Conservation (phyloP, 1,140 invertebrate species). For the Drosophila rufa region DNA sequence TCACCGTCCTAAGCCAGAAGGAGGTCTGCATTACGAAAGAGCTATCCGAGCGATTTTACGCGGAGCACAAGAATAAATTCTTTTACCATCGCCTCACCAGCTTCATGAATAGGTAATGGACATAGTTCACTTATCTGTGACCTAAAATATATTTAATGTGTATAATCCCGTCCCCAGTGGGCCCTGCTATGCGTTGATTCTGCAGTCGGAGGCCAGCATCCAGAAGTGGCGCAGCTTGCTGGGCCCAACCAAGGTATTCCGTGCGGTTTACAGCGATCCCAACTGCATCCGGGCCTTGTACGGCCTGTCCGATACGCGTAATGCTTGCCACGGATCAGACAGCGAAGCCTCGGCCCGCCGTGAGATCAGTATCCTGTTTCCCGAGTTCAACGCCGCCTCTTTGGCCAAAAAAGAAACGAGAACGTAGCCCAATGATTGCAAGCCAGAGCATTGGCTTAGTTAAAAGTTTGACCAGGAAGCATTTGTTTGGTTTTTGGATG, state of each 20-base stretch:
- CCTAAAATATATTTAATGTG: background rate
- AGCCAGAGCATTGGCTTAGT: too few species aligned
- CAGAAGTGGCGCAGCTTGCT: slow-evolving; percentile 92
- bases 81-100: slow-evolving; percentile 94
- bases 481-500: background rate
- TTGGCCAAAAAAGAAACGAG: slow-evolving; percentile 6
- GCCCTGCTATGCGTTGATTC: slow-evolving; percentile 91
- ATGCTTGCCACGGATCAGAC: slow-evolving; percentile 97
- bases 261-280: slow-evolving; percentile 91
- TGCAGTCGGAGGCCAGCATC: slow-evolving; percentile 92
- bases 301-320: slow-evolving; percentile 96
- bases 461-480: background rate
- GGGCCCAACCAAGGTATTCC: slow-evolving; percentile 95
- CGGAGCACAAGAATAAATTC: slow-evolving; percentile 93
- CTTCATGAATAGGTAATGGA: slow-evolving; percentile 92
- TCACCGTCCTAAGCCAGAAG: slow-evolving; percentile 91
- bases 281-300: slow-evolving; percentile 91
- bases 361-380: slow-evolving; percentile 94
- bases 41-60: slow-evolving; percentile 92
- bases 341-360: slow-evolving; percentile 90
- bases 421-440: slow-evolving; percentile 1
- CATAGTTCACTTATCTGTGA: background rate
- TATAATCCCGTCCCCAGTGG: slow-evolving; percentile 88
- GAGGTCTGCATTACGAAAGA: slow-evolving; percentile 87
- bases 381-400: slow-evolving; percentile 87